These are phyloP conservation scores for Eleginops maclovinus DNA, from an alignment of 2,113 vertebrate genomes.

Conservation along the genomic window DNA sequence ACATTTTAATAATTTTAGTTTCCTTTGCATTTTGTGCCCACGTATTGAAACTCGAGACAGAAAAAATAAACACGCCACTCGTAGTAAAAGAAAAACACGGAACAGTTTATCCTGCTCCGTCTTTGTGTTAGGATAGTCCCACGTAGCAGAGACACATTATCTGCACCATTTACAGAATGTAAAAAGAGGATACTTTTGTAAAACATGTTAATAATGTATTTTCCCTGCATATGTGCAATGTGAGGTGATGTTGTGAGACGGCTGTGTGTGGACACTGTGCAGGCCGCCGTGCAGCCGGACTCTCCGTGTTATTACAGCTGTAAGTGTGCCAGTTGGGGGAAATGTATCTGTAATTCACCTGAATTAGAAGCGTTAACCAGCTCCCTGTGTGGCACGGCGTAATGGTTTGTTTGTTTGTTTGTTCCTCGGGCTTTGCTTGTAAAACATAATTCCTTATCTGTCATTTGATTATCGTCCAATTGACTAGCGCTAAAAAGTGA, in stretches of 20 bases:
- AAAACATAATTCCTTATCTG: conserved; percentile 85
- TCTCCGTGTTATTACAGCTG: conserved; percentile 84
- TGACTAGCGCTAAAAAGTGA: conserved; percentile 55
- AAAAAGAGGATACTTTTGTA: not conserved
- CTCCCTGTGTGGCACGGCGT: conserved; percentile 60
- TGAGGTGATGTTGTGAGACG: conserved; percentile 60
- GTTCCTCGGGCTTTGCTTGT: conserved; percentile 82
- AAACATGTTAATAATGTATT: conserved; percentile 23
- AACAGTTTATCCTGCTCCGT: conserved; percentile 59
- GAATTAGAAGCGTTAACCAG: conserved; percentile 78
- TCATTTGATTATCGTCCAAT: conserved; percentile 79
- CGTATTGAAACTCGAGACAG: conserved; percentile 84
- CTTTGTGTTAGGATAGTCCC: conserved; percentile 57
- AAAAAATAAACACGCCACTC: conserved; percentile 80
- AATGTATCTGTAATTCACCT: conserved; percentile 84
- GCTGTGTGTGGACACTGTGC: conserved; percentile 65
- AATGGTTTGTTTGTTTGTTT: conserved; percentile 88
- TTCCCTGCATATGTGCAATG: conserved; percentile 22
- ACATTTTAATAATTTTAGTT: conserved; percentile 80
- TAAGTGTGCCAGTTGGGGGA: conserved; percentile 73
- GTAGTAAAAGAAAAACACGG: conserved; percentile 78
- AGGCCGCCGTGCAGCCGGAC: no score
- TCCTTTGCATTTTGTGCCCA: conserved; percentile 76
- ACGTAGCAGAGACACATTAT: conserved; percentile 1
- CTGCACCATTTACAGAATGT: not conserved